Percentiles rank a stretch among this genome's conserved stretches.
Evolutionary conservation across 2,797 vertebrate genomes (phyloP).

Genomic region (Acanthurus leucopareius): DNA sequence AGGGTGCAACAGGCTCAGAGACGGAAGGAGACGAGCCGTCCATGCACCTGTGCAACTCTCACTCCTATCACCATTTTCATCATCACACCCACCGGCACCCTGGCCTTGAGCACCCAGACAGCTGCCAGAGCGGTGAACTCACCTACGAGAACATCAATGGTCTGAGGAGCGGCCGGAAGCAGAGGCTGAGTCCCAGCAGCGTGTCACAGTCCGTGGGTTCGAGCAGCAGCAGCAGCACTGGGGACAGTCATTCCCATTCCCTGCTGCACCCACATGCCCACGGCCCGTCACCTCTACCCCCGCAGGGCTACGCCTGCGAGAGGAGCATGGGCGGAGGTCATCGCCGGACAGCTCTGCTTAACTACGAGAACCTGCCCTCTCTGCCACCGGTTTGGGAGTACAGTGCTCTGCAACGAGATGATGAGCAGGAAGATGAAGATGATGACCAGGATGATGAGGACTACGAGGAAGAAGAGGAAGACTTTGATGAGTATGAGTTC

Average conservation of each 20-base stretch:
- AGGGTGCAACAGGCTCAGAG: constrained; percentile 86
- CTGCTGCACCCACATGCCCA: constrained; percentile 81
- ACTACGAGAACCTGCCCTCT: constrained; percentile 97
- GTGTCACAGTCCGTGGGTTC: constrained; percentile 88
- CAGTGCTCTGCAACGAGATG: constrained; percentile 87
- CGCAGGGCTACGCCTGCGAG: constrained; percentile 84
- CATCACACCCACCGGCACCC: constrained; percentile 87
- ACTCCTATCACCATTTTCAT: constrained; percentile 86
- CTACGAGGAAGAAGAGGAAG: constrained; percentile 85
- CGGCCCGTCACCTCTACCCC: constrained; percentile 76
- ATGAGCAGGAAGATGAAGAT: constrained; percentile 84
- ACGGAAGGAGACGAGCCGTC: constrained; percentile 84
- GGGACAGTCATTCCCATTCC: constrained; percentile 87
- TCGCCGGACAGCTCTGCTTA: constrained; percentile 91
- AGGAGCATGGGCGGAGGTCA: constrained; percentile 83
- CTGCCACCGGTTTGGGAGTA: constrained; percentile 97
- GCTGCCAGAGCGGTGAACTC: constrained; percentile 82
- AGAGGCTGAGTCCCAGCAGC: constrained; percentile 86
- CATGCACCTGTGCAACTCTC: constrained; percentile 85
- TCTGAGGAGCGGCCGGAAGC: constrained; percentile 82
- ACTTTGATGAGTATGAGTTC: constrained; percentile 88
- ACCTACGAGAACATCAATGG: constrained; percentile 95
- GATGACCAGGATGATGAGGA: constrained; percentile 87
- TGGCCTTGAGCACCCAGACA: constrained; percentile 86
- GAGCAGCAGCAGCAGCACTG: constrained; percentile 90